Percentiles rank a stretch among this genome's conserved stretches.
Conservation (phyloP, 2,113 vertebrate genomes). For the Romanogobio albipinnatus region DNA sequence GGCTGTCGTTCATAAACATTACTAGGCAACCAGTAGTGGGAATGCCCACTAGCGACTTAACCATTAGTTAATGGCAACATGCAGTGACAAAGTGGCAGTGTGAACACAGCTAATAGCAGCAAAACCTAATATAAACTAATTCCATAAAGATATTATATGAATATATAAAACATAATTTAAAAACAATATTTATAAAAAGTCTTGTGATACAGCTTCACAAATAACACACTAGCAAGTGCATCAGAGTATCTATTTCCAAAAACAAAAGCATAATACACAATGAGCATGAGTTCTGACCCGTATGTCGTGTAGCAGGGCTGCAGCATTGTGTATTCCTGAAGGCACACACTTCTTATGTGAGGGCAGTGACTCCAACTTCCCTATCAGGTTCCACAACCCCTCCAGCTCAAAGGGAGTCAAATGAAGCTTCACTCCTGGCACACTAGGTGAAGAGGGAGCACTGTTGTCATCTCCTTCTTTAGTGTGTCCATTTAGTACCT, state of each 20-base stretch:
- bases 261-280: neutral
- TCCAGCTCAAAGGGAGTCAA: slow-evolving; percentile 93
- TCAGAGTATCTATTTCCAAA: neutral
- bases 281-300: slow-evolving; percentile 73
- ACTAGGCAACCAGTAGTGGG: no score
- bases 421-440: slow-evolving; percentile 61
- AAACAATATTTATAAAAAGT: no score
- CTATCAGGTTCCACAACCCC: slow-evolving; percentile 91
- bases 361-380: slow-evolving; percentile 92
- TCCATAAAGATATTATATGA: neutral
- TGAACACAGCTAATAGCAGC: no score
- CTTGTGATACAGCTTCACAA: neutral
- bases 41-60: no score
- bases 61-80: no score
- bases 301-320: slow-evolving; percentile 86
- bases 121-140: neutral
- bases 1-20: no score
- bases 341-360: slow-evolving; percentile 94
- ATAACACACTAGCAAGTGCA: neutral
- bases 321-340: slow-evolving; percentile 86
- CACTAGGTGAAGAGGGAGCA: slow-evolving; percentile 49
- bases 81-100: no score
- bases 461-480: slow-evolving; percentile 39
- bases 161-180: no score
- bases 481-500: slow-evolving; percentile 53